phyloP scores from a whole-genome alignment of 1,140 invertebrate species.

The Heliconius hewitsoni region DNA sequence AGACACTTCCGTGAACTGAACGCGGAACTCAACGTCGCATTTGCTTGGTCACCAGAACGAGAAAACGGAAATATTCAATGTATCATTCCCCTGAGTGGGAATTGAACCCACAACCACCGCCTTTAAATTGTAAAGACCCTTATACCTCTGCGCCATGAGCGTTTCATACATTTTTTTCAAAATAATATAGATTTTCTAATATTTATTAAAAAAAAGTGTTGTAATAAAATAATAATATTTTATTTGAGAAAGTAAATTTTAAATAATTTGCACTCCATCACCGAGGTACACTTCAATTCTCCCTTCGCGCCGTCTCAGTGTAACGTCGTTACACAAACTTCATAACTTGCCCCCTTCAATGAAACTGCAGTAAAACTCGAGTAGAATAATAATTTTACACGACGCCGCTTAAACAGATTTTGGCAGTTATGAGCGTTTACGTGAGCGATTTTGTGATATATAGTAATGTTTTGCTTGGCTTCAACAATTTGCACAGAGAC shows the following conservation, averaged over 20 bases:
- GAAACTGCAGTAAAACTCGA: constrained; percentile 21
- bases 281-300: constrained; percentile 13
- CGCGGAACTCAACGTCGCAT: too few relatives aligned
- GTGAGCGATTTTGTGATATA: background rate
- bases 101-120: too few relatives aligned
- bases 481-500: too few relatives aligned
- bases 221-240: background rate
- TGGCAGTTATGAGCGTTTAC: background rate
- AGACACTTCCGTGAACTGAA: too few relatives aligned
- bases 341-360: constrained; percentile 21
- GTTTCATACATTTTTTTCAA: too few relatives aligned
- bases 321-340: constrained; percentile 19
- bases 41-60: too few relatives aligned
- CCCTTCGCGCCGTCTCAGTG: background rate
- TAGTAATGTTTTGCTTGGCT: background rate
- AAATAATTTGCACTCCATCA: constrained; percentile 16
- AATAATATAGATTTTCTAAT: background rate
- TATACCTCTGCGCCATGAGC: too few relatives aligned
- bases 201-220: background rate
- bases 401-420: background rate
- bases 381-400: constrained; percentile 19
- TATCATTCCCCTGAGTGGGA: too few relatives aligned
- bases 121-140: too few relatives aligned
- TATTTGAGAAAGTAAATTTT: constrained; percentile 15
- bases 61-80: too few relatives aligned